A percentile compares a stretch with the other conserved stretches of the same genome.
Conservation (phyloP, 1,140 invertebrate species). For the Pristionchus pacificus region DNA sequence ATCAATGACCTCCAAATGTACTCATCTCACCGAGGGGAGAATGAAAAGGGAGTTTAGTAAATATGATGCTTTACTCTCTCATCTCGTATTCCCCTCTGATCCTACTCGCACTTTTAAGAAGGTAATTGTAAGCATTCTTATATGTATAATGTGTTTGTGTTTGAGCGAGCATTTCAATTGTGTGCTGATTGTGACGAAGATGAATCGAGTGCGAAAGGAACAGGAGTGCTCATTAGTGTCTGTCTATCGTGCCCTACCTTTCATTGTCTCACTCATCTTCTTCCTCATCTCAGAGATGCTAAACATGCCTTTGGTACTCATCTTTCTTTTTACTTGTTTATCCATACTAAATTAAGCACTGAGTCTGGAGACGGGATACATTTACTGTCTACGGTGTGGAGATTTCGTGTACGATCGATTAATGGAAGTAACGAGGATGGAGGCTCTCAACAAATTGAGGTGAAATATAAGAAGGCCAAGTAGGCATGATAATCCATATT, state of each 20-base stretch:
- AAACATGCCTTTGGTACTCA: constrained; percentile 35
- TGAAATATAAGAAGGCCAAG: no score
- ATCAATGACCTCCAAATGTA: no score
- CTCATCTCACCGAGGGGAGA: neutral
- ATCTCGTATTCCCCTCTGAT: neutral
- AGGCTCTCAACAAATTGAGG: constrained; percentile 27
- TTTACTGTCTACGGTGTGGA: constrained; percentile 83
- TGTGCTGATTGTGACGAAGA: no score
- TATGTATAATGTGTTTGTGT: neutral
- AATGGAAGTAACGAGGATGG: constrained; percentile 58
- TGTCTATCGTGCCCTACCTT: constrained; percentile 39
- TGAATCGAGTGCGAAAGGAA: neutral
- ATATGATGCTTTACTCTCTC: neutral
- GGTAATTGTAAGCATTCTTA: neutral
- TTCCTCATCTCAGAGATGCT: constrained; percentile 21
- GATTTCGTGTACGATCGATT: constrained; percentile 84
- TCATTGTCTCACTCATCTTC: constrained; percentile 37
- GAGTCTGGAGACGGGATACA: constrained; percentile 73
- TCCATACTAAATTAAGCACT: neutral
- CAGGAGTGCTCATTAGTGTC: neutral
- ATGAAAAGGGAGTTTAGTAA: neutral
- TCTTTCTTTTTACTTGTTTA: neutral
- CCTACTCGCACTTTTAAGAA: neutral
- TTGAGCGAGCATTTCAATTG: neutral
- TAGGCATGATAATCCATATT: no score